Conservation (phyloP, 2,888 invertebrate species). For the Heliconius hortense region DNA sequence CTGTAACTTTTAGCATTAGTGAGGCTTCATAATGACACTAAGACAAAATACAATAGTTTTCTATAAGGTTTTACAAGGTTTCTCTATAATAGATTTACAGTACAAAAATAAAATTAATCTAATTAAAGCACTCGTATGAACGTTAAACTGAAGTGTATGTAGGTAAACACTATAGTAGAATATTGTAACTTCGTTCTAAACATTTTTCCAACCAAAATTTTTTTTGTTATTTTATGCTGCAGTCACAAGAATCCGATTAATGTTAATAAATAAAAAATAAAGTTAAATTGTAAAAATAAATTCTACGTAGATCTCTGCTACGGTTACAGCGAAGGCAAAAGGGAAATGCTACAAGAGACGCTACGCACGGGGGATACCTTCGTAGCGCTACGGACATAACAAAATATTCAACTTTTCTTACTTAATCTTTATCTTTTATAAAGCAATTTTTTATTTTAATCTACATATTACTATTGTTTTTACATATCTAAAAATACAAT, state of each 20-base stretch:
- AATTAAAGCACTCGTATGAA: conserved; percentile 11
- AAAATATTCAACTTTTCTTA: not conserved
- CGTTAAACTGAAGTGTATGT: not conserved
- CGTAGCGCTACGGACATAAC: not conserved
- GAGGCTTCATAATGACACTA: conserved; percentile 53
- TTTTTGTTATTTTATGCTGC: not conserved
- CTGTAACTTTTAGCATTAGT: conserved; percentile 45
- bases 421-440: not conserved
- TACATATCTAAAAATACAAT: too few relatives aligned
- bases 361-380: not conserved
- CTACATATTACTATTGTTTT: not conserved
- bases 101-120: conserved; percentile 36
- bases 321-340: not conserved
- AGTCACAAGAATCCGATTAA: not conserved
- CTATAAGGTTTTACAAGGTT: conserved; percentile 29
- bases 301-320: not conserved
- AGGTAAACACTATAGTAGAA: not conserved
- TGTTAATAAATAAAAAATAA: not conserved
- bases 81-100: conserved; percentile 35
- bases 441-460: not conserved
- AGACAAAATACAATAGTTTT: conserved; percentile 27
- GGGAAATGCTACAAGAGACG: not conserved
- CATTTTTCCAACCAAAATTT: not conserved
- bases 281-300: not conserved
- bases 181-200: not conserved